Percentiles rank a stretch among this genome's conserved stretches.
Evolutionary conservation across 2,113 vertebrate species (phyloP).

Genomic region (Pygathrix nemaeus): DNA sequence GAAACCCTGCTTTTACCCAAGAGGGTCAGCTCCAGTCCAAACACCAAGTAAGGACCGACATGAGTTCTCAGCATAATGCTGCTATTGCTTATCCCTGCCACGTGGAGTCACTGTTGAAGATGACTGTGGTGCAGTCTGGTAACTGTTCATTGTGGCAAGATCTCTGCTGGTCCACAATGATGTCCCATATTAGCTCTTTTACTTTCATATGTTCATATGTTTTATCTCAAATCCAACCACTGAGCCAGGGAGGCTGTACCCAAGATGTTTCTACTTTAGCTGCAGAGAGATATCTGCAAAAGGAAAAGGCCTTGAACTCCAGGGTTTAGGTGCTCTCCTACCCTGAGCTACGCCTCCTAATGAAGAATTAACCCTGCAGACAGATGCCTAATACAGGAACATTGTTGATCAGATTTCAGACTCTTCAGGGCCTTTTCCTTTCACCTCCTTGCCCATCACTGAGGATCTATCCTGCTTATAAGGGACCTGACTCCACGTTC

Average conservation of each 20-base stretch:
- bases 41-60: not conserved
- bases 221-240: not conserved
- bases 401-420: not conserved
- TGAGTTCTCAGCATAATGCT: not conserved
- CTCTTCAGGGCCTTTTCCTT: not conserved
- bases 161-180: not conserved
- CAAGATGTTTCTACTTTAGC: not conserved
- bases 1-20: not conserved
- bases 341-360: not conserved
- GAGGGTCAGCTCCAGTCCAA: not conserved
- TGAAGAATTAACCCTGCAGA: not conserved
- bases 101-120: not conserved
- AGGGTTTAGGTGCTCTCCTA: not conserved
- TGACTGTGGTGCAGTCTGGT: not conserved
- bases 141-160: no score
- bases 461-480: not conserved
- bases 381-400: not conserved
- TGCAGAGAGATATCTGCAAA: not conserved
- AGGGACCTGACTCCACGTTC: not conserved
- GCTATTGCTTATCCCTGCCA: not conserved
- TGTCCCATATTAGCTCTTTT: not conserved
- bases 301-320: not conserved
- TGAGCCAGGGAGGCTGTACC: not conserved
- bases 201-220: accelerated
- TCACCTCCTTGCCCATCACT: not conserved